Percentiles rank a stretch among this genome's conserved stretches.
phyloP scores from a whole-genome alignment of 2,113 vertebrate species.

The Diphyllodes magnificus region DNA sequence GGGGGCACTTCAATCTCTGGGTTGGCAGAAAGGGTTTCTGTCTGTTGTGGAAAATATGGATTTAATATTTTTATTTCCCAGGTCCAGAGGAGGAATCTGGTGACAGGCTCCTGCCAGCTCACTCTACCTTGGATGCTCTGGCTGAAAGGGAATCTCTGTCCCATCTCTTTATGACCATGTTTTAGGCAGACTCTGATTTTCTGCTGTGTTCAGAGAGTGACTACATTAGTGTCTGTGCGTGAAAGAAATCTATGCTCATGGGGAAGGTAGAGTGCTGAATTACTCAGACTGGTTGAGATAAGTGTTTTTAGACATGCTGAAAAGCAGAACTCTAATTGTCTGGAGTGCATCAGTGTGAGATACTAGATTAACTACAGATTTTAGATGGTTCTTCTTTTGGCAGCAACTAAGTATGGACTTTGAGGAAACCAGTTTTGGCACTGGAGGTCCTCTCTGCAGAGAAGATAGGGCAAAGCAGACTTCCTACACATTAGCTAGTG shows the following conservation, averaged over 20 bases:
- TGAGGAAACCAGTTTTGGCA: neutral
- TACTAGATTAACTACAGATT: neutral
- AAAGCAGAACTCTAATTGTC: neutral
- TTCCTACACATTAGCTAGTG: neutral
- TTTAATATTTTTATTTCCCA: neutral
- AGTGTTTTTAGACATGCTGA: neutral
- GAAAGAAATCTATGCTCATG: neutral
- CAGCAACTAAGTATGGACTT: neutral
- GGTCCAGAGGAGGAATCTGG: neutral
- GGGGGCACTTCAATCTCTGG: neutral
- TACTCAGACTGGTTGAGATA: neutral
- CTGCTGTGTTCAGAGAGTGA: neutral
- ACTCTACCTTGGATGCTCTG: neutral
- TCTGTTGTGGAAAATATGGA: neutral
- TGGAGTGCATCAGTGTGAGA: neutral
- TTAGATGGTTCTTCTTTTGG: neutral
- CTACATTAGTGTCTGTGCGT: fast-evolving
- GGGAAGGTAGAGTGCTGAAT: neutral
- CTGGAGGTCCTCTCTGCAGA: neutral
- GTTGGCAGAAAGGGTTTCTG: neutral
- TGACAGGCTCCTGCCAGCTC: neutral
- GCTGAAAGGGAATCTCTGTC: neutral
- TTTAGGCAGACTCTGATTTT: neutral
- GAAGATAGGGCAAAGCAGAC: neutral
- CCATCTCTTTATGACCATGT: neutral